Evolutionary conservation across 2,113 vertebrate species (phyloP).

Genomic region (Callithrix jacchus): DNA sequence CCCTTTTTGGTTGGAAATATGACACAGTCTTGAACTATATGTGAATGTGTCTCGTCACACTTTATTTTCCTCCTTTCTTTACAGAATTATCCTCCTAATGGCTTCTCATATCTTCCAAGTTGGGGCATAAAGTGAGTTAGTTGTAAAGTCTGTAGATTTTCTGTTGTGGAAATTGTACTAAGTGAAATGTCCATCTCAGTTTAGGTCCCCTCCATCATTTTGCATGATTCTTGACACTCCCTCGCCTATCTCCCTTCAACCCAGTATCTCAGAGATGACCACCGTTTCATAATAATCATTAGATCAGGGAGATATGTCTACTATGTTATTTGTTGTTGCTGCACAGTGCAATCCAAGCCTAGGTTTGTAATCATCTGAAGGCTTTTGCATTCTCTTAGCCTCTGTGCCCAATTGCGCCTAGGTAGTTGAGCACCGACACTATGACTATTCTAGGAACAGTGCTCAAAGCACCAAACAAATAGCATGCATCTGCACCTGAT

Average conservation of each 20-base stretch:
- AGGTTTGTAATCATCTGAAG: not conserved
- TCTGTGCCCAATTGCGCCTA: not conserved
- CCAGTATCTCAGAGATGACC: not conserved
- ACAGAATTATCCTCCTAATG: not conserved
- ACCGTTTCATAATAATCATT: not conserved
- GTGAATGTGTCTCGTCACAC: not conserved
- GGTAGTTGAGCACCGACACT: not conserved
- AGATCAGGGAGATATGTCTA: not conserved
- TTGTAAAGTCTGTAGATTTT: not conserved
- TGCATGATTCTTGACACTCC: not conserved
- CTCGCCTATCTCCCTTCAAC: not conserved
- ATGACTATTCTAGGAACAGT: not conserved
- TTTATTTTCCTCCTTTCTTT: not conserved
- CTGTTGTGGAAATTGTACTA: not conserved
- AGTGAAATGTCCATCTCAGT: not conserved
- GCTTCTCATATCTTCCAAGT: not conserved
- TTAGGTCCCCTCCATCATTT: not conserved
- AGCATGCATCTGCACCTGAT: not conserved
- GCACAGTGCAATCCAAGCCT: not conserved
- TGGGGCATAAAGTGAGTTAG: not conserved
- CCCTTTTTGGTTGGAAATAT: not conserved
- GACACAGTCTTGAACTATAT: not conserved
- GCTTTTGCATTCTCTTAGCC: not conserved
- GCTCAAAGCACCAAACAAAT: not conserved
- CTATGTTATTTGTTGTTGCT: not conserved